phyloP scores from a whole-genome alignment of 1,140 invertebrate species.

The Belonocnema kinseyi region DNA sequence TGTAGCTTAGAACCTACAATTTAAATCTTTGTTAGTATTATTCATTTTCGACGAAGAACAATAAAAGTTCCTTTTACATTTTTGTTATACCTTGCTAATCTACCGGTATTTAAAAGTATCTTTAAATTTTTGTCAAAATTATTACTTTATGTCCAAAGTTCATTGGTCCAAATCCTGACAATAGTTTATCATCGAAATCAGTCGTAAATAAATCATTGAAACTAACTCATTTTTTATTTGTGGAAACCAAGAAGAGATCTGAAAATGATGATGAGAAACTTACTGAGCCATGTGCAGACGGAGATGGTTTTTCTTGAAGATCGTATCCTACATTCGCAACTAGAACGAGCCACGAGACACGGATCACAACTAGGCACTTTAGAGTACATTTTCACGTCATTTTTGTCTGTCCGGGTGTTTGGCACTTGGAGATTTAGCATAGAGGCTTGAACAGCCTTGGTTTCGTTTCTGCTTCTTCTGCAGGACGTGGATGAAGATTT shows the following conservation, averaged over 20 bases:
- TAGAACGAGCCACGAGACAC: constrained; percentile 43
- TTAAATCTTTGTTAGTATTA: too few species aligned
- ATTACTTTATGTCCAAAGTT: too few species aligned
- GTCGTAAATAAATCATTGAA: neutral
- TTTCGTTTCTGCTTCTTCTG: constrained; percentile 2
- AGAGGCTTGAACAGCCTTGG: neutral
- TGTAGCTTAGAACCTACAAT: too few species aligned
- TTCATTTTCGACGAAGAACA: too few species aligned
- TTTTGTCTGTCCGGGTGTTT: constrained; percentile 17
- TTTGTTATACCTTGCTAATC: too few species aligned
- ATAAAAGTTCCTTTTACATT: too few species aligned
- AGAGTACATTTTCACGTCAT: constrained; percentile 39
- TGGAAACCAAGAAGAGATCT: neutral
- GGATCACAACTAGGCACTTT: constrained; percentile 49
- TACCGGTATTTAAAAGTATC: too few species aligned
- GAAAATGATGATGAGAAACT: constrained; percentile 50
- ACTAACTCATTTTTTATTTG: neutral
- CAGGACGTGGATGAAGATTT: constrained; percentile 10
- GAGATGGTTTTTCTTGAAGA: constrained; percentile 46
- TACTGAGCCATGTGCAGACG: constrained; percentile 69
- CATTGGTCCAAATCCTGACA: too few species aligned
- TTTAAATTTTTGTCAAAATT: too few species aligned
- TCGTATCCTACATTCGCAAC: constrained; percentile 37
- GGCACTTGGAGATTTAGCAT: constrained; percentile 26
- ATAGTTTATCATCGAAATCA: too few species aligned